Percentiles rank a stretch among this genome's conserved stretches.
Conservation (phyloP, 92 coral and sea anemone species). For the Montipora capitata region DNA sequence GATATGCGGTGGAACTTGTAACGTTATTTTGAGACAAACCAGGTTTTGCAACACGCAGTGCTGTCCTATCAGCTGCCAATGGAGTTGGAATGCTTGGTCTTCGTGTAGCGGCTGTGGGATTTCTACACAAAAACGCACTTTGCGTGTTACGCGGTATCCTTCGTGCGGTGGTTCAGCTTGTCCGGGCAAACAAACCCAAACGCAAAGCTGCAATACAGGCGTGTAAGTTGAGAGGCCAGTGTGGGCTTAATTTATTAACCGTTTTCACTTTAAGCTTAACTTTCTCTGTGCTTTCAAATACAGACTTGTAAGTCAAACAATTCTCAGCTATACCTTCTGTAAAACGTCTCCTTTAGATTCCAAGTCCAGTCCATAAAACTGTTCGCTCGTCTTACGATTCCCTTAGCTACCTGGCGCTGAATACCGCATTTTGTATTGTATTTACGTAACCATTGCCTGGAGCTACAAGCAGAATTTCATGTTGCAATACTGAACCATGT, state of each 20-base stretch:
- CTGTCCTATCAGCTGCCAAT: slow-evolving; percentile 65
- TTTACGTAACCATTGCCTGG: not conserved
- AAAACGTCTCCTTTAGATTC: no score
- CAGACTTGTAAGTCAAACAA: no score
- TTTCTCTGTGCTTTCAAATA: no score
- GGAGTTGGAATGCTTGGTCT: slow-evolving; percentile 80
- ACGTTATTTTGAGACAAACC: slow-evolving; percentile 21
- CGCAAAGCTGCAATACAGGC: slow-evolving; percentile 80
- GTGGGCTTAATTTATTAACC: not conserved
- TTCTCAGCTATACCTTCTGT: no score
- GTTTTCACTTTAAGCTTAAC: no score
- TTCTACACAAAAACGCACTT: slow-evolving; percentile 73
- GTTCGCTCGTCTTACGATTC: no score
- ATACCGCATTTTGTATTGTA: no score
- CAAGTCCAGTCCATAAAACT: no score
- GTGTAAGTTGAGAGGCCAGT: slow-evolving; percentile 64
- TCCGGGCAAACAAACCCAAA: slow-evolving; percentile 49
- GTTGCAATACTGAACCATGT: not conserved
- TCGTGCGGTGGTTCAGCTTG: slow-evolving; percentile 80
- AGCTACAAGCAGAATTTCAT: not conserved
- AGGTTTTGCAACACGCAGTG: slow-evolving; percentile 40
- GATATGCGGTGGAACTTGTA: slow-evolving; percentile 63
- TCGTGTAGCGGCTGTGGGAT: slow-evolving; percentile 79
- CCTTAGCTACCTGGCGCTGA: no score
- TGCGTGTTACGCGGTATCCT: slow-evolving; percentile 35